Percentiles rank a stretch among this genome's conserved stretches.
phyloP scores from a whole-genome alignment of 2,113 vertebrate species.

The Syrrhaptes paradoxus region DNA sequence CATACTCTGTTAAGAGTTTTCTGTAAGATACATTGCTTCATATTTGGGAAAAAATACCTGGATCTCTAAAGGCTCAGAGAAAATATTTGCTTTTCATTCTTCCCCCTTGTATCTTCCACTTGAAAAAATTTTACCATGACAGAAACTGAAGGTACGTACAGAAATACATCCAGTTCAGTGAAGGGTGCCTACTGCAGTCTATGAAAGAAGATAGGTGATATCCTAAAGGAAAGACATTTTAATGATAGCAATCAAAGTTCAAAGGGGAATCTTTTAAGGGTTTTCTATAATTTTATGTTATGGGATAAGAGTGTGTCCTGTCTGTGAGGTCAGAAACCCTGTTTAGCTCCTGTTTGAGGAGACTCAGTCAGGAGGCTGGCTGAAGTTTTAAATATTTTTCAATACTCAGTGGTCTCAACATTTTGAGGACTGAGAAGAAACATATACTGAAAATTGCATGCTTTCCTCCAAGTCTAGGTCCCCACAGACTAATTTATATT shows the following conservation, averaged over 20 bases:
- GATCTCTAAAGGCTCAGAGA: background rate
- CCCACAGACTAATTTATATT: background rate
- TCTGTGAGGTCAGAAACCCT: background rate
- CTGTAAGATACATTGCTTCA: background rate
- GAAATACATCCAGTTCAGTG: background rate
- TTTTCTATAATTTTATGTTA: background rate
- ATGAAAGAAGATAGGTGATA: background rate
- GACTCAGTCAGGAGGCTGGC: background rate
- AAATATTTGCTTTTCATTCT: background rate
- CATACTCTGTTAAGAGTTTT: background rate
- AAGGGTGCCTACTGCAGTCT: background rate
- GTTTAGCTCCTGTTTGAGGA: conserved; percentile 1
- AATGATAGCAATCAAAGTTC: background rate
- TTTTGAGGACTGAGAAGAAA: background rate
- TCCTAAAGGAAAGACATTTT: background rate
- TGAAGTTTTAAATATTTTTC: background rate
- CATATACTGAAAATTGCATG: background rate
- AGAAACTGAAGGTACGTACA: background rate
- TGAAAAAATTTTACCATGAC: background rate
- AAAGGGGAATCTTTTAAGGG: background rate
- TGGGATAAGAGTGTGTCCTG: background rate
- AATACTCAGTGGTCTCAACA: background rate
- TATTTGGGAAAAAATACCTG: background rate
- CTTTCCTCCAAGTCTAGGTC: background rate
- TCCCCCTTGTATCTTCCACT: background rate